Base-by-base conservation (phyloP, 2,797 vertebrate genomes). In the Bufotes viridis region DNA sequence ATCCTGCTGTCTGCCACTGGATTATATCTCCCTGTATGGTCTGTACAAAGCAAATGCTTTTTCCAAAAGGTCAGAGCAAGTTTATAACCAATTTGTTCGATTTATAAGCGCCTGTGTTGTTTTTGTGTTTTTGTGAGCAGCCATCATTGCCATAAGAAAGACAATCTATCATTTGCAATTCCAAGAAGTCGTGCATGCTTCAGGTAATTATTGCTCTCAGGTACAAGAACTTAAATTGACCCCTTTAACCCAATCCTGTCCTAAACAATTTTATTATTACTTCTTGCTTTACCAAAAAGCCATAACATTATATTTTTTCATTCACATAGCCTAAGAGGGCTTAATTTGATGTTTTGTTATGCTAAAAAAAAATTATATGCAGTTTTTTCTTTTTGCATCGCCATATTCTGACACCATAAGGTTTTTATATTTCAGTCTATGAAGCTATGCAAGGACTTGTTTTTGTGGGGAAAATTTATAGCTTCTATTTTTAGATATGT, bases 11-110 rank as follows among this genome's bases (percentile, higher is more conserved):
- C 84, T 86, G 74, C 78, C 80, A 10, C 61, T 70, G 78, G 85
- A 81, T 72, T 72, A 87, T 87, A 17, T 81, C 53, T 87, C 78
- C 78, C 78, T 69, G 78, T 81, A 87, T 87, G 78, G 55, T 12
- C 78, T 53, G 53, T 24, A 20, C 67, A 87, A 63, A 81, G 34
- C 53, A 81, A 74, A 60, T 72, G 75, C 13, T 49, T 87, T 81
- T 24, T 81, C 34, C 51, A 81, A 81, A 87, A 87, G 55, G 67
- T 63, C 65, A 74, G 78, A 81, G 53, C 70, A 78, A 86, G 75
- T 79, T 78, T 86, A 86, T n/a, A 83, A 83, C 29, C 58, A 87
- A 65, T 69, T 57, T 81, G 63, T 79, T 20, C 57, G 26, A 80
- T 80, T 80, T 80, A 76, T 85, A 49, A 85, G 67, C 22, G 24